phyloP scores from a whole-genome alignment of 2,888 invertebrate genomes.

The Pterobdella sp. region DNA sequence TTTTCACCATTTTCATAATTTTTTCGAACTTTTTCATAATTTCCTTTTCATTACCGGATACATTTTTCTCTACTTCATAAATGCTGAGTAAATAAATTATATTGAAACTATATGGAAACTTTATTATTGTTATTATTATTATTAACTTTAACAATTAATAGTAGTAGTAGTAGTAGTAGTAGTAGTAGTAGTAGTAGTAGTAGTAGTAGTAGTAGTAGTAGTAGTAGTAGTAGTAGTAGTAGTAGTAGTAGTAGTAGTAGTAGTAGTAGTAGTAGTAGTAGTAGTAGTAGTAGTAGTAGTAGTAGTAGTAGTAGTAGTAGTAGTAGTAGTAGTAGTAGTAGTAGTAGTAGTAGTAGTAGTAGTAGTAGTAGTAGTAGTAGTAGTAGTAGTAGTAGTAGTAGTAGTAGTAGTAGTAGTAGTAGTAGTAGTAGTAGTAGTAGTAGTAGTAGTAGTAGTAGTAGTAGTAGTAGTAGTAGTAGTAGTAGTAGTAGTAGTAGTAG shows the following conservation, averaged over 20 bases:
- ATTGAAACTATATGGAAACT: too few relatives aligned
- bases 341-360: neutral
- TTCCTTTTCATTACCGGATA: too few relatives aligned
- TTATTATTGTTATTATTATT: too few relatives aligned
- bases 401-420: neutral
- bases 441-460: neutral
- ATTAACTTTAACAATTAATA: too few relatives aligned
- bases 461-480: neutral
- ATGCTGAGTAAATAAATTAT: too few relatives aligned
- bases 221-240: neutral
- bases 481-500: neutral
- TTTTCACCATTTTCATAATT: too few relatives aligned
- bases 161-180: neutral
- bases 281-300: neutral
- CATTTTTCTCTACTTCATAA: too few relatives aligned
- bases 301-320: neutral
- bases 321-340: neutral
- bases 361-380: neutral
- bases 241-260: neutral
- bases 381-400: neutral
- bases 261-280: neutral
- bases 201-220: neutral
- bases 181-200: neutral
- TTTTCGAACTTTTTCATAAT: too few relatives aligned
- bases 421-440: neutral